Evolutionary conservation across 2,797 vertebrate species (phyloP), one percentile per base, ranked within the genome.

Genomic region (Oophaga sylvatica): DNA sequence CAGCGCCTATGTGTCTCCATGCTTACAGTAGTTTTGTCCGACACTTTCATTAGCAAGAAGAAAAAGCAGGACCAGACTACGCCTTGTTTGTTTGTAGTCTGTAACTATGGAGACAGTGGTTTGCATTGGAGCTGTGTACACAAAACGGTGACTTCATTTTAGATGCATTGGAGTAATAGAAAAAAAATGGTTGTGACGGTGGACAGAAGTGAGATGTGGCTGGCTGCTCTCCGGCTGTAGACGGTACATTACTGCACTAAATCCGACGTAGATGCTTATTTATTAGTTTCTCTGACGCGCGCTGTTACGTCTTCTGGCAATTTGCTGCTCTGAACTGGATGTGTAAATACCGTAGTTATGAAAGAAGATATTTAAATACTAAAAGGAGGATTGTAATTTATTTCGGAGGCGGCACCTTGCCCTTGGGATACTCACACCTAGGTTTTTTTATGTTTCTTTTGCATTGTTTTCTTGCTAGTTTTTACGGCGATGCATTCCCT

Each of bases 321-420:
- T 92, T 89, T 92, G 92, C 92, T 93, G 90, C 91, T 93, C 89
- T 87, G 80, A 92, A 92, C 88, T 90, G 91, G 90, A 93, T 84
- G 86, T 93, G 92, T 93, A 93, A 87, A 92, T 92, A 90, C 41
- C 60, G 80, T 92, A 90, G 68, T 88, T 91, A 91, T 89, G 87
- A 91, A 90, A 89, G 75, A 91, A 90, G 86, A 89, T 93, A 93
- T 93, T 92, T 92, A 92, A 92, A 90, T 90, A 90, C 90, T 89
- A 88, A 92, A 53, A 92, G 91, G 91, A 91, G 91, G 91, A 92
- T 92, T 91, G 90, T 92, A 90, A 92, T 90, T 91, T 91, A 13
- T 82, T 92, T 91, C 90, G 90, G 71, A 76, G 90, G 87, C 91
- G 90, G 85, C 90, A 88, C 90, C 88, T 88, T 87, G 62, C 88